These are phyloP conservation scores for Peromyscus melanophrys DNA, from an alignment of 2,797 vertebrate species.

Conservation along the genomic window DNA sequence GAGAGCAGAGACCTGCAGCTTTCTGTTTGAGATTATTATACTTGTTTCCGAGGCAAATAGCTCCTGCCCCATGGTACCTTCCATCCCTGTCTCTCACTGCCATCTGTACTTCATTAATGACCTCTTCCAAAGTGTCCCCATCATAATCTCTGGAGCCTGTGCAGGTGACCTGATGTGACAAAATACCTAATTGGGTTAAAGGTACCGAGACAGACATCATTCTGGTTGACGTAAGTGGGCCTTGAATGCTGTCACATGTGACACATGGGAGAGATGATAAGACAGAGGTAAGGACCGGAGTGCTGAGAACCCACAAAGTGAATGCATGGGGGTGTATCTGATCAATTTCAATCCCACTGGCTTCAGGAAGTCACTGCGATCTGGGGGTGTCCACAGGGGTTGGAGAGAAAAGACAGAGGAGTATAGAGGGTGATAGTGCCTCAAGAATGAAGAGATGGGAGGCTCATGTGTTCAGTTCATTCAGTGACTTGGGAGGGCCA, in stretches of 20 bases:
- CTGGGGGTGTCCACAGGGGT: not conserved
- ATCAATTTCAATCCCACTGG: no score
- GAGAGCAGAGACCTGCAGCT: not conserved
- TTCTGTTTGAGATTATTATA: not conserved
- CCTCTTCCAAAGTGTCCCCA: fast-evolving
- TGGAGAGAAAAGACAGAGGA: not conserved
- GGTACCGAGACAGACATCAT: fast-evolving
- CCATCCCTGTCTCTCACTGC: not conserved
- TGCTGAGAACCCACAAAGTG: fast-evolving
- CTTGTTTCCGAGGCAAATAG: not conserved
- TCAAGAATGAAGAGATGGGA: not conserved
- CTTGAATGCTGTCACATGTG: fast-evolving
- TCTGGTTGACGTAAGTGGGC: fast-evolving
- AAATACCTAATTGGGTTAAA: not conserved
- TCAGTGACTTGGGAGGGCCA: not conserved
- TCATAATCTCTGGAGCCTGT: fast-evolving
- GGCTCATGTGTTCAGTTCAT: fast-evolving
- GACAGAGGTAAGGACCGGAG: fast-evolving
- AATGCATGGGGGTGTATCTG: no score
- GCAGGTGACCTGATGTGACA: fast-evolving
- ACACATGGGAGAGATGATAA: fast-evolving
- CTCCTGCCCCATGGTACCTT: fast-evolving
- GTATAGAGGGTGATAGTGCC: not conserved
- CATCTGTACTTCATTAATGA: fast-evolving
- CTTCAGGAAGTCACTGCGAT: not conserved